Conservation (phyloP, 2,888 invertebrate species). For the Amitus sp. region DNA sequence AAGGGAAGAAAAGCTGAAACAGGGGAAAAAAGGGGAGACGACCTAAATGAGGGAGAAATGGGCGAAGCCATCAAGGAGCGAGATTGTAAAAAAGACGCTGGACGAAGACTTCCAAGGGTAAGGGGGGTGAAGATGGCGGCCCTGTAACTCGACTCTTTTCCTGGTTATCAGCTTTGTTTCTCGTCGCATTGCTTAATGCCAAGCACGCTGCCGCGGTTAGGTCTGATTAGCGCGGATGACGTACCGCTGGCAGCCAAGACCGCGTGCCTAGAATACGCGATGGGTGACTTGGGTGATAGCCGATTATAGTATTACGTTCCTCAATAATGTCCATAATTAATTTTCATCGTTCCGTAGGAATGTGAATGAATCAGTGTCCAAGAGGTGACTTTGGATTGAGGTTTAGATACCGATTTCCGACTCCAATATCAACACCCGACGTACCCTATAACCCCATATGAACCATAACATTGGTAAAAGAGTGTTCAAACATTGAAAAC, state of each 20-base stretch:
- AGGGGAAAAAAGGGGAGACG: no score
- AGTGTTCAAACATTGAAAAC: no score
- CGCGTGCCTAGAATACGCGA: conserved; percentile 61
- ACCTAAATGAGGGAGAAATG: no score
- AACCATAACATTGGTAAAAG: no score
- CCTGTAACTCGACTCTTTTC: conserved; percentile 28
- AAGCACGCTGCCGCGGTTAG: conserved; percentile 64
- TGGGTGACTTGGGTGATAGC: conserved; percentile 14
- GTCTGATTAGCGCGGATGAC: conserved; percentile 66
- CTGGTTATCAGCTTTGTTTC: conserved; percentile 38
- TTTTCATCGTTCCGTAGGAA: not conserved
- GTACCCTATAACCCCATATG: no score
- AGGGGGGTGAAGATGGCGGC: conserved; percentile 56
- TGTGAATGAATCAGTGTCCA: not conserved
- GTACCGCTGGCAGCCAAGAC: conserved; percentile 61
- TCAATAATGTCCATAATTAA: not conserved
- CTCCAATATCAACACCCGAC: no score
- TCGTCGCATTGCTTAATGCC: conserved; percentile 52
- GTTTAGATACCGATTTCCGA: no score
- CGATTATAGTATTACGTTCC: conserved; percentile 1
- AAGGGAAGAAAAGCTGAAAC: no score
- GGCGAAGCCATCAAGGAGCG: conserved; percentile 20
- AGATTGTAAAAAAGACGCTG: conserved; percentile 41
- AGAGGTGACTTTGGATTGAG: no score
- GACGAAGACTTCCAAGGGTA: conserved; percentile 21